Percentiles rank a stretch among this genome's conserved stretches.
Evolutionary conservation across 1,140 invertebrate genomes (phyloP).

Genomic region (Lepidurus arcticus): DNA sequence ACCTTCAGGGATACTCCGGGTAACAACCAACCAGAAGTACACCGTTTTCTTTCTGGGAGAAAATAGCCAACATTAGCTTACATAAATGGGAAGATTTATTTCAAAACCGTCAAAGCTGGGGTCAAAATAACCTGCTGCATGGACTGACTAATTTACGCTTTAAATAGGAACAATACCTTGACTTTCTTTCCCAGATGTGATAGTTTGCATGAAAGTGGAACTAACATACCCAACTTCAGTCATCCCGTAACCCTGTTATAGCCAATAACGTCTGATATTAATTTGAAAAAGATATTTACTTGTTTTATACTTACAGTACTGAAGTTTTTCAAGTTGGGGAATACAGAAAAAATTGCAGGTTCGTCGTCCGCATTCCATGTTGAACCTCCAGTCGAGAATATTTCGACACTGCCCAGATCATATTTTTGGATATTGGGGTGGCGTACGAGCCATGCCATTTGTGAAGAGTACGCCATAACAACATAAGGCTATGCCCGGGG

Average conservation of each 20-base stretch:
- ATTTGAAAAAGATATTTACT: background rate
- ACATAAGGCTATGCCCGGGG: background rate
- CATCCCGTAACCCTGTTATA: background rate
- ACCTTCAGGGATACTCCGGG: conserved; percentile 1
- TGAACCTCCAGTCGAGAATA: conserved; percentile 14
- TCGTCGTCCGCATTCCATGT: background rate
- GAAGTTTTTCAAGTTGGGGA: background rate
- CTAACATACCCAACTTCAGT: background rate
- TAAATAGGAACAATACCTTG: too few species aligned
- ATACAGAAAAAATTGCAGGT: background rate
- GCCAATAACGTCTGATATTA: background rate
- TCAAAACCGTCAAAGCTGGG: too few species aligned
- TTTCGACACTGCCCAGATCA: background rate
- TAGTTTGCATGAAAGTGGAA: background rate
- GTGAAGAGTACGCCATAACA: background rate
- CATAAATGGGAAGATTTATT: too few species aligned
- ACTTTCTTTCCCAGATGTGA: too few species aligned
- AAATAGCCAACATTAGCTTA: background rate
- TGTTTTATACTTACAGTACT: background rate
- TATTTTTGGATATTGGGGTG: background rate
- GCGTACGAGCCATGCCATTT: conserved; percentile 12
- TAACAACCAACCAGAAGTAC: background rate
- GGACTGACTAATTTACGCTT: too few species aligned
- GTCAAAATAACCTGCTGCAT: too few species aligned
- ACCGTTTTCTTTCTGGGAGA: background rate